These are phyloP conservation scores for Columbina picui DNA, from an alignment of 2,113 vertebrate species.

Conservation along the genomic window DNA sequence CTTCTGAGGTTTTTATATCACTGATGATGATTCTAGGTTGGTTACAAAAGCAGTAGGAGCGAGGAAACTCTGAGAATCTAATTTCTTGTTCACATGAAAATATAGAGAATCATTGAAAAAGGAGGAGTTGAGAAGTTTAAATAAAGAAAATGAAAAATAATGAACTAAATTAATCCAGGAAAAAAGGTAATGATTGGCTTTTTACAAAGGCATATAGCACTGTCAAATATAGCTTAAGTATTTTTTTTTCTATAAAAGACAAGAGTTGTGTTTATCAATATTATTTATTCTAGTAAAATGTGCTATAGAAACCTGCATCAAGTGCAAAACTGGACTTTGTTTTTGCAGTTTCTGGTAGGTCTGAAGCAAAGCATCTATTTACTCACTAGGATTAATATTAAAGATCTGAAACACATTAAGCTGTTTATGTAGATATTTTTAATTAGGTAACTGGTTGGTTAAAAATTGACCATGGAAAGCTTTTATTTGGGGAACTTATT, in stretches of 20 bases:
- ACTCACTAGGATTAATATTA: not conserved
- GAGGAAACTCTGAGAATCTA: not conserved
- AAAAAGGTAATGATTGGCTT: not conserved
- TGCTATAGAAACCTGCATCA: not conserved
- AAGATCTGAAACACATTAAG: not conserved
- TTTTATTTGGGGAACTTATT: not conserved
- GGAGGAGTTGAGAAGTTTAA: not conserved
- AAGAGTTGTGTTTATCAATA: not conserved
- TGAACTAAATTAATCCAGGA: not conserved
- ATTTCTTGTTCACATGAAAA: not conserved
- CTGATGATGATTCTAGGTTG: not conserved
- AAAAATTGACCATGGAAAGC: not conserved
- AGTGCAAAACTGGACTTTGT: not conserved
- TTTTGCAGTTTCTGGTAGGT: not conserved
- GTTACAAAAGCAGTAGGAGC: not conserved
- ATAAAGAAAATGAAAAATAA: not conserved
- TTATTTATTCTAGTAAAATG: not conserved
- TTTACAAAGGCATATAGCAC: not conserved
- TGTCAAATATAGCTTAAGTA: not conserved
- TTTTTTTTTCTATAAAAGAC: not conserved
- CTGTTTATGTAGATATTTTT: not conserved
- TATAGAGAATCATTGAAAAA: not conserved
- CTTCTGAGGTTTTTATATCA: not conserved
- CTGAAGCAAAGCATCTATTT: not conserved
- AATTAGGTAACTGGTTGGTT: not conserved